phyloP scores from a whole-genome alignment of 1,140 invertebrate species.

The Anadara kagoshimensis region DNA sequence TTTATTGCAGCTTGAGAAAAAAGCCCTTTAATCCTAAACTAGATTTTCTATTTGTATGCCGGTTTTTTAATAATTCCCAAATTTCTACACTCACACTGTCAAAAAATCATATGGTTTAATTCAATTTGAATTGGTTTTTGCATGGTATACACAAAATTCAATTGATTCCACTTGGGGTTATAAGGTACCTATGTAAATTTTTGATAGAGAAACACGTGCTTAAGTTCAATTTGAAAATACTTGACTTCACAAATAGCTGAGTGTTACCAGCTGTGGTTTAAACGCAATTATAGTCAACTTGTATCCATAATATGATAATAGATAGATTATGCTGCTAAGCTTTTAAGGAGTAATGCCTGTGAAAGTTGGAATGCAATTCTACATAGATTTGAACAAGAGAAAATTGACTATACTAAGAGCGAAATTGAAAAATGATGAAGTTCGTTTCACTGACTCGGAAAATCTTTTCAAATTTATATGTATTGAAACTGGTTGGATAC shows the following conservation, averaged over 20 bases:
- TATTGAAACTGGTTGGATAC: slow-evolving; percentile 6
- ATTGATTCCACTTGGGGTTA: slow-evolving; percentile 4
- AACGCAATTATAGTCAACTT: slow-evolving; percentile 5
- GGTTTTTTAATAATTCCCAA: background rate
- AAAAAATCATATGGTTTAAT: slow-evolving; percentile 18
- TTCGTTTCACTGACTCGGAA: slow-evolving; percentile 17
- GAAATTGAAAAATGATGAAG: slow-evolving; percentile 31
- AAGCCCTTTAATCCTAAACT: too few relatives aligned
- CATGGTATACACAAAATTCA: slow-evolving; percentile 17
- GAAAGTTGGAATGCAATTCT: slow-evolving; percentile 27
- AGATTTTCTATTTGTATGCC: too few relatives aligned
- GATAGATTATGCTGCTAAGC: slow-evolving; percentile 3
- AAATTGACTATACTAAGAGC: slow-evolving; percentile 32
- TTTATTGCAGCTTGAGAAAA: too few relatives aligned
- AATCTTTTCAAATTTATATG: slow-evolving; percentile 21
- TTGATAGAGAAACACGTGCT: slow-evolving; percentile 23
- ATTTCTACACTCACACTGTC: slow-evolving; percentile 3
- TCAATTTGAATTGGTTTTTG: slow-evolving; percentile 22
- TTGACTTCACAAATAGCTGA: slow-evolving; percentile 26
- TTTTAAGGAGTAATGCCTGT: slow-evolving; percentile 17
- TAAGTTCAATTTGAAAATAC: slow-evolving; percentile 29
- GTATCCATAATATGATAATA: slow-evolving; percentile 8
- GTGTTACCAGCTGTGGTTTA: slow-evolving; percentile 14
- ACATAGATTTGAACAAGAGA: slow-evolving; percentile 23
- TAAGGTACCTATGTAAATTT: slow-evolving; percentile 23